phyloP scores from a whole-genome alignment of 2,888 invertebrate species.

The Mylabris sibirica region DNA sequence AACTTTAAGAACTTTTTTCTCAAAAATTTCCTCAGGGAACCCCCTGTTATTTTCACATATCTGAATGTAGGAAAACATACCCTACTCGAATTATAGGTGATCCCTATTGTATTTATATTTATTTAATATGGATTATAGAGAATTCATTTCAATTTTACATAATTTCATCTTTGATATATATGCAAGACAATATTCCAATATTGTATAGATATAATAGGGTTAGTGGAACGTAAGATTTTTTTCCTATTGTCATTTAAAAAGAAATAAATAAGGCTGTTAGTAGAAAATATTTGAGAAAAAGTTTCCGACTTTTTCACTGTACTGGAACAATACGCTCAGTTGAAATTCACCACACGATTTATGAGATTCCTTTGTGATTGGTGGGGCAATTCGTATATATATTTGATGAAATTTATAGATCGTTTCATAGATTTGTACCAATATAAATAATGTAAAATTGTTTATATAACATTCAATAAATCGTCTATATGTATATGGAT shows the following conservation, averaged over 20 bases:
- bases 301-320: constrained; percentile 21
- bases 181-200: not conserved
- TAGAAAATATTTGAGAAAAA: constrained; percentile 27
- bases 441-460: constrained; percentile 24
- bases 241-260: constrained; percentile 11
- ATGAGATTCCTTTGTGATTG: constrained; percentile 35
- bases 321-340: constrained; percentile 29
- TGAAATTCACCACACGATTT: constrained; percentile 32
- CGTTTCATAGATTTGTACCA: constrained; percentile 8
- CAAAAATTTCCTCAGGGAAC: too few relatives aligned
- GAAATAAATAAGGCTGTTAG: constrained; percentile 15
- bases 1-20: too few relatives aligned
- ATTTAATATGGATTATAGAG: too few relatives aligned
- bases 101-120: too few relatives aligned
- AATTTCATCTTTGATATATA: not conserved
- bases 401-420: constrained; percentile 31
- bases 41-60: too few relatives aligned
- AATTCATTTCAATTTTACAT: too few relatives aligned
- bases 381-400: constrained; percentile 30
- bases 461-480: constrained; percentile 35
- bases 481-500: constrained; percentile 35
- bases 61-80: too few relatives aligned
- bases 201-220: not conserved
- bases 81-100: too few relatives aligned
- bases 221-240: not conserved